Conservation (phyloP, 2,888 invertebrate genomes). For the Tribolium freemani region DNA sequence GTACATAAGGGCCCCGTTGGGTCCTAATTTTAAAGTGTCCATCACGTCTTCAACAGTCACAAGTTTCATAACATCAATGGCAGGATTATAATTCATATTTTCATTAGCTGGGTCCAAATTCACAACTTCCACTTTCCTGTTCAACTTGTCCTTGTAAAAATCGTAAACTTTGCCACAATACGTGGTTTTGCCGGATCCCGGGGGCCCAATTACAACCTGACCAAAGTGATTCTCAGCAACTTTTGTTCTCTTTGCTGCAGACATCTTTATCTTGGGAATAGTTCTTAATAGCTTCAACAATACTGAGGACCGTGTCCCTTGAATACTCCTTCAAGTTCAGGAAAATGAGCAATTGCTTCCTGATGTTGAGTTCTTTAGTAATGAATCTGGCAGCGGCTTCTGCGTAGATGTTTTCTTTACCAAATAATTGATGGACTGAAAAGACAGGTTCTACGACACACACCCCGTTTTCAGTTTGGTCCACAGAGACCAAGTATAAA, state of each 20-base stretch:
- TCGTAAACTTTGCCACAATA: constrained; percentile 89
- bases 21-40: constrained; percentile 87
- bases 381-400: constrained; percentile 77
- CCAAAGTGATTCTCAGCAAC: constrained; percentile 81
- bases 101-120: constrained; percentile 98
- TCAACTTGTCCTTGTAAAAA: constrained; percentile 79
- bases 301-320: constrained; percentile 71
- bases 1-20: constrained; percentile 95
- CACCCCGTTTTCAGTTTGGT: constrained; percentile 71
- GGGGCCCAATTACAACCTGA: constrained; percentile 96
- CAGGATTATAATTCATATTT: constrained; percentile 83
- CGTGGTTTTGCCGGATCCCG: constrained; percentile 97
- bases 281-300: constrained; percentile 68
- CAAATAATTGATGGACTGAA: constrained; percentile 76
- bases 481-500: constrained; percentile 73
- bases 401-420: constrained; percentile 76
- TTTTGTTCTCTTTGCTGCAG: constrained; percentile 63
- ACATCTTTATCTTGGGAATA: constrained; percentile 53
- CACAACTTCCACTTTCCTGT: constrained; percentile 86
- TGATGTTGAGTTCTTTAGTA: constrained; percentile 75
- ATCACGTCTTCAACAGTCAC: constrained; percentile 92
- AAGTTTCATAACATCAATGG: constrained; percentile 86
- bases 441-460: constrained; percentile 70
- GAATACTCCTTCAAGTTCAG: constrained; percentile 77
- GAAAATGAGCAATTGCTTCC: constrained; percentile 75